Conservation (phyloP, 2,113 vertebrate species). For the Datnioides undecimradiatus region DNA sequence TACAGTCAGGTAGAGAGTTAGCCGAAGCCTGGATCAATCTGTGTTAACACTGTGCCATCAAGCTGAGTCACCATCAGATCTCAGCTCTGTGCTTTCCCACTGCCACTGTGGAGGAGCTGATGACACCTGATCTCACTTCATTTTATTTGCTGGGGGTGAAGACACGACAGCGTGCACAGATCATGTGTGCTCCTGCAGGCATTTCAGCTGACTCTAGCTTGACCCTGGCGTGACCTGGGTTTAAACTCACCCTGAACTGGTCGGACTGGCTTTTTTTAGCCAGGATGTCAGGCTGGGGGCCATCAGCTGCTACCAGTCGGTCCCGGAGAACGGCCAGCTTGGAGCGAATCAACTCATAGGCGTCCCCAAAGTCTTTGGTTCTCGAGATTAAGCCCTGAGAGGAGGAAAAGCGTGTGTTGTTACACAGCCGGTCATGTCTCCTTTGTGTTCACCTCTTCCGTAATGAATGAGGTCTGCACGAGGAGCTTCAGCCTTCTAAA, state of each 20-base stretch:
- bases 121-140: neutral
- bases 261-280: conserved; percentile 89
- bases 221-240: neutral
- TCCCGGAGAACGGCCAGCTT: conserved; percentile 81
- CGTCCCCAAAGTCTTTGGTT: conserved; percentile 87
- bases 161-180: neutral
- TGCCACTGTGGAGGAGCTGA: neutral
- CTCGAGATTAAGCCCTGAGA: conserved; percentile 85
- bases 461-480: neutral
- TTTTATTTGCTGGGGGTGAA: neutral
- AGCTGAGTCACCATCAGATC: neutral
- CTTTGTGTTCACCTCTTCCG: neutral
- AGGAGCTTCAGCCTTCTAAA: neutral
- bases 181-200: neutral
- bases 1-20: too few species aligned
- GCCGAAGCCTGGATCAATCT: too few species aligned
- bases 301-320: conserved; percentile 77
- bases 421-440: neutral
- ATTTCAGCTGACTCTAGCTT: neutral
- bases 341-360: conserved; percentile 79
- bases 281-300: conserved; percentile 85
- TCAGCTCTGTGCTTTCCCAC: neutral
- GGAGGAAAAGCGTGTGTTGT: neutral
- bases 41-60: neutral
- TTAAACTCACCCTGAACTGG: conserved; percentile 86